Base-by-base conservation (phyloP, 2,797 vertebrate species). In the Neomorphus geoffroyi region DNA sequence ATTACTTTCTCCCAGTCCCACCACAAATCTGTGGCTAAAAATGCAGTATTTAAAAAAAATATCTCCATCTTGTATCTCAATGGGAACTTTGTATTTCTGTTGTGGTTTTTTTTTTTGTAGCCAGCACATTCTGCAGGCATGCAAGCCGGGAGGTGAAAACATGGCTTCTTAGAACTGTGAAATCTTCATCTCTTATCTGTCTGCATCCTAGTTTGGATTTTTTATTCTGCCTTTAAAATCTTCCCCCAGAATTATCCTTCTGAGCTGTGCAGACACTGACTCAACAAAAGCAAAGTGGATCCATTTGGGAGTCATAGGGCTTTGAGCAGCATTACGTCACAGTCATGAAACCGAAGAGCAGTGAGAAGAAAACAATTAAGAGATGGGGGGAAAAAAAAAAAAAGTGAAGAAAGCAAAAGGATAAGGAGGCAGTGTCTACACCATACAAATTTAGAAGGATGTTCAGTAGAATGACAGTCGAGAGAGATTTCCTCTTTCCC, bases 241-340 rank as follows among this genome's bases (percentile, higher is more conserved):
- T 80, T 66, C 12, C 7, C 21, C 26, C 41, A 64, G 54, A 77
- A 41, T 72, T 92, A 98, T 98, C 97, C 97, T 97, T 98, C 95
- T 96, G 95, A 96, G 80, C 73, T 56, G 50, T 94, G 82, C 69
- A 93, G 93, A 84, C 57, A 80, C 75, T 86, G 78, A 41, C 87
- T 96, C 96, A 94, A 95, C 80, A 89, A 94, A 85, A 86, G 62
- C 87, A 64, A 96, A 97, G 97, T 95, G 94, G 88, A 92, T 88
- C 13, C 45, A 12, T 35, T 22, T 64, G 57, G 18, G 62, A 60
- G 39, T 10, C 4, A 46, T 88, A 30, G 48, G n/a, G 41, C 37
- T 70, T 80, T 64, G 18, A 24, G 71, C 61, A 77, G 24, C 13
- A 14, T 73, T 53, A 18, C 46, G 64, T 69, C n/a, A 18, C 11